These are phyloP conservation scores for Prenolepis imparis DNA, from an alignment of 2,888 invertebrate species.

Conservation along the genomic window DNA sequence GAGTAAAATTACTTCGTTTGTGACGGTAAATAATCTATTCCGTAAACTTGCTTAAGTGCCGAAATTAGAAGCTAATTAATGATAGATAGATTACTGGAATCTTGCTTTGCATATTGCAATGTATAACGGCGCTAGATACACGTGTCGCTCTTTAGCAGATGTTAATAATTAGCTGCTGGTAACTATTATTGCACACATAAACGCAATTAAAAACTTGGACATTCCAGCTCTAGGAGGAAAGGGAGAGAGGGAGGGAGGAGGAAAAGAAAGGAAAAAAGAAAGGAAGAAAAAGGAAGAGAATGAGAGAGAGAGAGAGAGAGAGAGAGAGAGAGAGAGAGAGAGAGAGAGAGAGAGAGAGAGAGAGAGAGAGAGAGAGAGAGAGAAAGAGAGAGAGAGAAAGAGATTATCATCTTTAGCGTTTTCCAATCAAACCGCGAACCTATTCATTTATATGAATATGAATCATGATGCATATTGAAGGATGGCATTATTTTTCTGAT, in stretches of 20 bases:
- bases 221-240: neutral
- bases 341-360: too few relatives aligned
- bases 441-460: neutral
- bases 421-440: neutral
- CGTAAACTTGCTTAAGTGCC: neutral
- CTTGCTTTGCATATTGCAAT: neutral
- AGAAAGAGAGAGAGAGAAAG: too few relatives aligned
- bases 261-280: too few relatives aligned
- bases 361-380: too few relatives aligned
- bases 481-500: neutral
- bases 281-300: too few relatives aligned
- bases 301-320: too few relatives aligned
- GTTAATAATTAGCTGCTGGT: conserved; percentile 25
- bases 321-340: too few relatives aligned
- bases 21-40: neutral
- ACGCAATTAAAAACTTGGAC: conserved; percentile 10
- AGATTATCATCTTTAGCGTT: neutral
- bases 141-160: neutral
- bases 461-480: neutral
- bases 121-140: neutral
- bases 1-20: neutral
- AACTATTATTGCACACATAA: neutral
- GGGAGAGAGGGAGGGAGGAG: too few relatives aligned
- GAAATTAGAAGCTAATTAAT: conserved; percentile 17
- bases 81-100: neutral